phyloP scores from a whole-genome alignment of 2,888 invertebrate genomes.

The Drosophila borborema region DNA sequence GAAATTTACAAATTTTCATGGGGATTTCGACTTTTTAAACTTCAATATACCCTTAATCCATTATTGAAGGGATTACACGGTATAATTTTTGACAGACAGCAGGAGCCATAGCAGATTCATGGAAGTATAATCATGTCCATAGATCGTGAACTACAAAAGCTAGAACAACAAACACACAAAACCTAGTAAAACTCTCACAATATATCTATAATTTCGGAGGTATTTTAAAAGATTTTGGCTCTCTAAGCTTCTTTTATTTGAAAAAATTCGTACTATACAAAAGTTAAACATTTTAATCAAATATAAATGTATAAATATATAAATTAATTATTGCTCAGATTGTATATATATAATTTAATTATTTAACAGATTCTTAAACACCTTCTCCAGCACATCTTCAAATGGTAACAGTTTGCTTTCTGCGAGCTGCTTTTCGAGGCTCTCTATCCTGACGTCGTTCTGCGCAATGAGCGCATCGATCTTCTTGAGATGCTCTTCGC shows the following conservation, averaged over 20 bases:
- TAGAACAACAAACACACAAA: background rate
- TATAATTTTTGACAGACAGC: too few relatives aligned
- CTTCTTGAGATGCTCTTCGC: slow-evolving; percentile 24
- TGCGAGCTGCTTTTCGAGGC: slow-evolving; percentile 15
- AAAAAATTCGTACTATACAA: background rate
- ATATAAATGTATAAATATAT: background rate
- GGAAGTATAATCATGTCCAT: too few relatives aligned
- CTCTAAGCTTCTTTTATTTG: background rate
- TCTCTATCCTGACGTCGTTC: slow-evolving; percentile 12
- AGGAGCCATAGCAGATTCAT: too few relatives aligned
- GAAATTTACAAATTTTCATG: too few relatives aligned
- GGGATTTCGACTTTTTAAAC: too few relatives aligned
- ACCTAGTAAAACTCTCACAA: too few relatives aligned
- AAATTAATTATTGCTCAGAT: too few relatives aligned
- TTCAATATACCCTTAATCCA: too few relatives aligned
- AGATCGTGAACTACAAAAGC: too few relatives aligned
- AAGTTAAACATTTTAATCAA: background rate
- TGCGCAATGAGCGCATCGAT: slow-evolving; percentile 4
- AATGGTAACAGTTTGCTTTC: slow-evolving; percentile 15
- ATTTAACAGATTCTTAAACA: background rate
- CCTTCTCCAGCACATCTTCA: slow-evolving; percentile 1
- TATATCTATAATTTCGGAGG: background rate
- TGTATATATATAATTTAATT: background rate
- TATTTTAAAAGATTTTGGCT: background rate
- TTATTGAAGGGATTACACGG: too few relatives aligned